Evolutionary conservation across 2,888 invertebrate species (phyloP).

Genomic region (Aphidius colemani): DNA sequence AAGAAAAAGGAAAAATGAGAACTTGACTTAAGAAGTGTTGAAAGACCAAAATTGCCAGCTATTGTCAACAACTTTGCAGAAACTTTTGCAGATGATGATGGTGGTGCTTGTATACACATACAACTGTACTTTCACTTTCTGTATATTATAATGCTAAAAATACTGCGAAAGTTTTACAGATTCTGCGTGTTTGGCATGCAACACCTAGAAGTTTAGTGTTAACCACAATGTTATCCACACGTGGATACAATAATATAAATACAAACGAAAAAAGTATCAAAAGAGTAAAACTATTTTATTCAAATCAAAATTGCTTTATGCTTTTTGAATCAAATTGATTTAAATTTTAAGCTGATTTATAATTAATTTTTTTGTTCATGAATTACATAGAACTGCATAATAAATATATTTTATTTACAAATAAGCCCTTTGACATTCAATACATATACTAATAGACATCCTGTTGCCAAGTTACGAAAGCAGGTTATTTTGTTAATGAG

Average conservation of each 20-base stretch:
- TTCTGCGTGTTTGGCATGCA: conserved; percentile 3
- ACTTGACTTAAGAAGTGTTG: not conserved
- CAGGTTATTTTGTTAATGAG: conserved; percentile 15
- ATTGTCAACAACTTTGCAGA: conserved; percentile 5
- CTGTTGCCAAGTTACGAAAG: not conserved
- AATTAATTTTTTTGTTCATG: too few species aligned
- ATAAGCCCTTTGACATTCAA: not conserved
- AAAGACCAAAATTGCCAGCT: conserved; percentile 10
- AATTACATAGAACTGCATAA: not conserved
- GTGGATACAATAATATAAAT: not conserved
- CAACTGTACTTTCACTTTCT: conserved; percentile 54
- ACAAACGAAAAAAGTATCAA: too few species aligned
- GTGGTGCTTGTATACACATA: conserved; percentile 30
- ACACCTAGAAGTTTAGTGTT: not conserved
- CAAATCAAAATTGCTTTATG: too few species aligned
- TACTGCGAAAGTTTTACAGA: conserved; percentile 54
- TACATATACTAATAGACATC: not conserved
- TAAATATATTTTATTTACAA: not conserved
- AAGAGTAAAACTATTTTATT: too few species aligned
- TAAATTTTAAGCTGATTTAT: too few species aligned
- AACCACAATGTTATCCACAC: conserved; percentile 21
- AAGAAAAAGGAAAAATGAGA: not conserved
- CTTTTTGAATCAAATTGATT: too few species aligned
- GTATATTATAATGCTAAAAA: conserved; percentile 53
- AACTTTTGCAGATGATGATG: conserved; percentile 43